Percentiles rank a stretch among this genome's conserved stretches.
Evolutionary conservation across 1,140 invertebrate species (phyloP).

Genomic region (Xylocopa sonorina): DNA sequence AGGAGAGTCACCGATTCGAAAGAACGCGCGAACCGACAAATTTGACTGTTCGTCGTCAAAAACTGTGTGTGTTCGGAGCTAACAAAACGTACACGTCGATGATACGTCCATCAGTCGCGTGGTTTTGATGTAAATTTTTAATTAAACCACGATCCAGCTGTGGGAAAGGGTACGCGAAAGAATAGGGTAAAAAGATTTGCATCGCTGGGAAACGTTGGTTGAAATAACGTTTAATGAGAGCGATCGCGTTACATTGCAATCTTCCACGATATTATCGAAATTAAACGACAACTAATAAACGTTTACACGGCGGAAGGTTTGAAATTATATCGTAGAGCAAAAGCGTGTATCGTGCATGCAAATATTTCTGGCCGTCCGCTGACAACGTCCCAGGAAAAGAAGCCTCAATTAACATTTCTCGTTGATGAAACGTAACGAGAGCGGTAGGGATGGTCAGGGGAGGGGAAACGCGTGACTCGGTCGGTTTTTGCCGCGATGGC

Average conservation of each 20-base stretch:
- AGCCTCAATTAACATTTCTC: constrained; percentile 8
- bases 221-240: background rate
- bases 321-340: background rate
- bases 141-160: too few relatives aligned
- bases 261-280: constrained; percentile 22
- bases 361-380: background rate
- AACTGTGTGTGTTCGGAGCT: background rate
- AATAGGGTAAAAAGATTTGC: too few relatives aligned
- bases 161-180: too few relatives aligned
- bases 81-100: background rate
- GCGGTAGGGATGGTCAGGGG: too few relatives aligned
- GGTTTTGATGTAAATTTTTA: too few relatives aligned
- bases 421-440: background rate
- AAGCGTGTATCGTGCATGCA: background rate
- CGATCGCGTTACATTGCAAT: constrained; percentile 14
- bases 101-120: too few relatives aligned
- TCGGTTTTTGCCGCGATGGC: background rate
- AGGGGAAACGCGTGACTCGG: background rate
- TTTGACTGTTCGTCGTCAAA: background rate
- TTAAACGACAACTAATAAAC: constrained; percentile 14
- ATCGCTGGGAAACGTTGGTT: background rate
- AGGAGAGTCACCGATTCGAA: too few relatives aligned
- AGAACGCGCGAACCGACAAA: background rate
- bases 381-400: background rate
- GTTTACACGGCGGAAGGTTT: background rate